A percentile compares a stretch with the other conserved stretches of the same genome.
phyloP scores from a whole-genome alignment of 2,113 vertebrate species.

The Candoia aspera region DNA sequence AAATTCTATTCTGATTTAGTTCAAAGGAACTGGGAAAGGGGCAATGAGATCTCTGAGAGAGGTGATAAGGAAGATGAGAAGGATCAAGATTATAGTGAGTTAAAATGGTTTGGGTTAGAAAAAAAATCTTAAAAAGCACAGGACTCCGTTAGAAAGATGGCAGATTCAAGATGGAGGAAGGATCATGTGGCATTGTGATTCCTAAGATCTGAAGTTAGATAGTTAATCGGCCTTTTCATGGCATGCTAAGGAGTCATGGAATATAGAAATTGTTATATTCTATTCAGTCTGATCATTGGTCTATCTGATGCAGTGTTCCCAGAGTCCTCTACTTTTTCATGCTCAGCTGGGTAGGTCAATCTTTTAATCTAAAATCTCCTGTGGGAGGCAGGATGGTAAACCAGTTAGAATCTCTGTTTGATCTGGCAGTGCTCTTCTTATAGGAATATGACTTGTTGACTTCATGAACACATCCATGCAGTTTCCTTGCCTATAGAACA shows the following conservation, averaged over 20 bases:
- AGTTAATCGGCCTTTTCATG: neutral
- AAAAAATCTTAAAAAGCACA: neutral
- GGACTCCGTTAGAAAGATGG: neutral
- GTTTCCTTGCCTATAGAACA: neutral
- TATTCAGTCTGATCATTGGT: neutral
- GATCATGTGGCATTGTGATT: too few species aligned
- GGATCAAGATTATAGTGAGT: slow-evolving; percentile 13
- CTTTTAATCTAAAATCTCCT: neutral
- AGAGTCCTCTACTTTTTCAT: neutral
- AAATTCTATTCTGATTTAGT: neutral
- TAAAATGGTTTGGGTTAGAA: neutral
- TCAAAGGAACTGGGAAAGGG: slow-evolving; percentile 11
- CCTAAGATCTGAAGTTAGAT: neutral
- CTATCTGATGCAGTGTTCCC: neutral
- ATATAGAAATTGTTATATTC: neutral
- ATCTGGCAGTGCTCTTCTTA: neutral
- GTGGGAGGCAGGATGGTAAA: neutral
- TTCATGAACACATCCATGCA: neutral
- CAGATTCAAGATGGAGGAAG: neutral
- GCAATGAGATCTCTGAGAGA: neutral
- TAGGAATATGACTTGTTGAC: neutral
- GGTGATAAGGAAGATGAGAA: neutral
- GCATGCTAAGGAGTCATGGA: neutral
- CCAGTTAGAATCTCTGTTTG: neutral
- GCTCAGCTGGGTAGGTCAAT: neutral